Evolutionary conservation across 2,888 invertebrate genomes (phyloP).

Genomic region (Meta bourneti): DNA sequence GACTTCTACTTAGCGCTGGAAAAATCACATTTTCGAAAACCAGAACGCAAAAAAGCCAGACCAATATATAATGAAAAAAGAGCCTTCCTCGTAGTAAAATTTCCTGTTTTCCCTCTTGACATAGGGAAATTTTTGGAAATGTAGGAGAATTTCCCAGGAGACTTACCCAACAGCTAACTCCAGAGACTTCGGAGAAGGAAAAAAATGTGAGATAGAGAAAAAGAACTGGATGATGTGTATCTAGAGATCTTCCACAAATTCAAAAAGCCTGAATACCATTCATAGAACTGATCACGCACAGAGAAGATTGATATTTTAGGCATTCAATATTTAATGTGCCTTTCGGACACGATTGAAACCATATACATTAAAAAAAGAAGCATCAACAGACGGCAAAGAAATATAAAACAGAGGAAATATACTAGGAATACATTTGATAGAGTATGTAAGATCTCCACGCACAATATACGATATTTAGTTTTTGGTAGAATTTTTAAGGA

Average conservation of each 20-base stretch:
- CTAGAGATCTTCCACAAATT: neutral
- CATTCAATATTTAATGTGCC: constrained; percentile 9
- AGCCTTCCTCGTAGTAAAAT: constrained; percentile 63
- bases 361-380: constrained; percentile 8
- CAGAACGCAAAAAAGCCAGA: constrained; percentile 25
- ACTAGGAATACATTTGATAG: neutral
- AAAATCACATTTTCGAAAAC: constrained; percentile 53
- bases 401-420: neutral
- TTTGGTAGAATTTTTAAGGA: too few species aligned
- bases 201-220: constrained; percentile 26
- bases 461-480: too few species aligned
- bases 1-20: constrained; percentile 55
- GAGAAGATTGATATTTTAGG: neutral
- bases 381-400: neutral
- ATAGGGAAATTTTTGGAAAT: constrained; percentile 65
- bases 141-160: constrained; percentile 64
- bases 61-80: constrained; percentile 2
- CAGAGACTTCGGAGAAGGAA: constrained; percentile 19
- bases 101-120: constrained; percentile 52
- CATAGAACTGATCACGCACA: neutral
- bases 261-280: neutral
- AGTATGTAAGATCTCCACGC: too few species aligned
- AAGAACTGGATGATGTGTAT: constrained; percentile 8
- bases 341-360: neutral
- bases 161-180: constrained; percentile 34